These are phyloP conservation scores for Podarcis siculus DNA, from an alignment of 2,797 vertebrate species.

Conservation along the genomic window DNA sequence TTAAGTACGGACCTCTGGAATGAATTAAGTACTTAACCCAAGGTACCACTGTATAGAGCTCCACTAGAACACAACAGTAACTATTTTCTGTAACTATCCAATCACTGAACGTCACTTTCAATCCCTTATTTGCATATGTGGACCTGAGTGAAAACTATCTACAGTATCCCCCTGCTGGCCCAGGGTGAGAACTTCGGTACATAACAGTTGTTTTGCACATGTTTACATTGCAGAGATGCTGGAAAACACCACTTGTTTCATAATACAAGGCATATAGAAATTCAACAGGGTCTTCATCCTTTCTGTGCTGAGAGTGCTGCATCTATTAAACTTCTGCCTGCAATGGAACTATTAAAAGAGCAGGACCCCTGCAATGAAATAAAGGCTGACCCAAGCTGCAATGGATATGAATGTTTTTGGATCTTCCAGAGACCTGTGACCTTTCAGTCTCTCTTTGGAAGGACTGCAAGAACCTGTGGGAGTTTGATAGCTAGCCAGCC, in stretches of 20 bases:
- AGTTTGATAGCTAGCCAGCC: conserved; percentile 25
- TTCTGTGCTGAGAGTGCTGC: not conserved
- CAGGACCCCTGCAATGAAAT: not conserved
- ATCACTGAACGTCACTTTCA: too few species aligned
- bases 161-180: too few species aligned
- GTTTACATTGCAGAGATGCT: not conserved
- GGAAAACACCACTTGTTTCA: not conserved
- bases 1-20: too few species aligned
- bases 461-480: conserved; percentile 2
- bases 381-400: not conserved
- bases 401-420: not conserved
- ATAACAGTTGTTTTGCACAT: not conserved
- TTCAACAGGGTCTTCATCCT: not conserved
- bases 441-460: not conserved
- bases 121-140: too few species aligned
- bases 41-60: too few species aligned
- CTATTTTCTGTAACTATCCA: too few species aligned
- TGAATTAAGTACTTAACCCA: too few species aligned
- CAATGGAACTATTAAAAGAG: not conserved
- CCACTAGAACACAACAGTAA: too few species aligned
- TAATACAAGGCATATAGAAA: accelerated
- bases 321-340: not conserved
- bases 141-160: too few species aligned
- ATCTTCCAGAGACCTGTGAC: not conserved
- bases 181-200: too few species aligned